Evolutionary conservation across 2,797 vertebrate species (phyloP).

Genomic region (Tamandua tetradactyla): DNA sequence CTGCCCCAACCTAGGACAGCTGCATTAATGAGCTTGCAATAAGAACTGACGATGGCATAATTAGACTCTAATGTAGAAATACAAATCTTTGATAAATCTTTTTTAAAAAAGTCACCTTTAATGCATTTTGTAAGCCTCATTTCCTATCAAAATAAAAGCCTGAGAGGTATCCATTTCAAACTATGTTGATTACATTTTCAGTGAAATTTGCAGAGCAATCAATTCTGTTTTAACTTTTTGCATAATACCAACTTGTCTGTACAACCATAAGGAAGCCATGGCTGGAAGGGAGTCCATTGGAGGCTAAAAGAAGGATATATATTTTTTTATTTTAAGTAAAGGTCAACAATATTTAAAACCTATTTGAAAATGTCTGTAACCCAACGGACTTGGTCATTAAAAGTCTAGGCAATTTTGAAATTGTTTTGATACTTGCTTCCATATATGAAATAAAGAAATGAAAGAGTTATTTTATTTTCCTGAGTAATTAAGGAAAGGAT

Average conservation of each 20-base stretch:
- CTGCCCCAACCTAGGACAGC: neutral
- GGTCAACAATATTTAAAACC: neutral
- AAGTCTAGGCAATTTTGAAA: neutral
- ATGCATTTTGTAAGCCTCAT: neutral
- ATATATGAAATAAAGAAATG: neutral
- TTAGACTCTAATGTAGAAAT: neutral
- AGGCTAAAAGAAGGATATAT: neutral
- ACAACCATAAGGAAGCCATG: neutral
- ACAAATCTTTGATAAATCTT: neutral
- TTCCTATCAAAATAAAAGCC: neutral
- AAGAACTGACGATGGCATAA: neutral
- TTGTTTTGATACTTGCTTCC: neutral
- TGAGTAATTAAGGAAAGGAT: neutral
- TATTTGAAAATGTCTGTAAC: neutral
- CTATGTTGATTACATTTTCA: neutral
- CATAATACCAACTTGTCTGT: neutral
- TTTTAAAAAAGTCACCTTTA: neutral
- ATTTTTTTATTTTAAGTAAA: neutral
- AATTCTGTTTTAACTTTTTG: neutral
- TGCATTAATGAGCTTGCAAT: neutral
- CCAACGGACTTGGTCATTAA: neutral
- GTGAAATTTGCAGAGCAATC: neutral
- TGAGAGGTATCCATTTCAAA: neutral
- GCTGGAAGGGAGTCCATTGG: neutral
- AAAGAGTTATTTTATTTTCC: neutral